phyloP scores from a whole-genome alignment of 2,797 vertebrate species.

The Merluccius polli region DNA sequence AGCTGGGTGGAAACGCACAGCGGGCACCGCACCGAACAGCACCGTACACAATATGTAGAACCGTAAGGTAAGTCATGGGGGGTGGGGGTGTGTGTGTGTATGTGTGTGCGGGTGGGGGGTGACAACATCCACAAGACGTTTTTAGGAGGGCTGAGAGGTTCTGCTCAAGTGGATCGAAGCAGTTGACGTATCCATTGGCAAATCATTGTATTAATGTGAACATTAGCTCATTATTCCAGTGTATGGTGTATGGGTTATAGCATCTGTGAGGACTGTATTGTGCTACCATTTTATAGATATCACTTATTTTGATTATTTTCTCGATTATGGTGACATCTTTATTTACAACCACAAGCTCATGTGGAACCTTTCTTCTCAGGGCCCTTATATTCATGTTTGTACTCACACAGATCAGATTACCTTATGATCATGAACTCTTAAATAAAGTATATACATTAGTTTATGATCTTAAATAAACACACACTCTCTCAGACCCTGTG shows the following conservation, averaged over 20 bases:
- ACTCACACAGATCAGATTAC: background rate
- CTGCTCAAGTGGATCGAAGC: background rate
- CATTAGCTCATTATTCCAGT: background rate
- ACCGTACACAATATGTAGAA: background rate
- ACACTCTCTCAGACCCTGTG: background rate
- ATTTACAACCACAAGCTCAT: too few relatives aligned
- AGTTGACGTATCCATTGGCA: too few relatives aligned
- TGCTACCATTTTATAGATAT: background rate
- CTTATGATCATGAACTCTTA: background rate
- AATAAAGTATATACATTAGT: background rate
- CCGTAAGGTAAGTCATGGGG: too few relatives aligned
- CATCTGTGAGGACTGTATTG: background rate
- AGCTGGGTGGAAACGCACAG: constrained; percentile 32
- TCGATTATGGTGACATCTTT: too few relatives aligned
- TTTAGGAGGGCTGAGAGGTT: background rate
- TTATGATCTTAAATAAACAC: background rate
- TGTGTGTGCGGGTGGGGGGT: too few relatives aligned
- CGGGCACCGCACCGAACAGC: background rate
- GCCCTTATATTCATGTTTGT: background rate
- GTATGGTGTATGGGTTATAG: background rate
- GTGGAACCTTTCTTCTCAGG: background rate
- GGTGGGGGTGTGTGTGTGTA: background rate
- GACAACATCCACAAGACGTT: too few relatives aligned
- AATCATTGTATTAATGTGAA: too few relatives aligned
- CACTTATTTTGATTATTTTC: background rate